A percentile compares a stretch with the other conserved stretches of the same genome.
phyloP scores from a whole-genome alignment of 2,888 invertebrate species.

The Hermodice carunculata region DNA sequence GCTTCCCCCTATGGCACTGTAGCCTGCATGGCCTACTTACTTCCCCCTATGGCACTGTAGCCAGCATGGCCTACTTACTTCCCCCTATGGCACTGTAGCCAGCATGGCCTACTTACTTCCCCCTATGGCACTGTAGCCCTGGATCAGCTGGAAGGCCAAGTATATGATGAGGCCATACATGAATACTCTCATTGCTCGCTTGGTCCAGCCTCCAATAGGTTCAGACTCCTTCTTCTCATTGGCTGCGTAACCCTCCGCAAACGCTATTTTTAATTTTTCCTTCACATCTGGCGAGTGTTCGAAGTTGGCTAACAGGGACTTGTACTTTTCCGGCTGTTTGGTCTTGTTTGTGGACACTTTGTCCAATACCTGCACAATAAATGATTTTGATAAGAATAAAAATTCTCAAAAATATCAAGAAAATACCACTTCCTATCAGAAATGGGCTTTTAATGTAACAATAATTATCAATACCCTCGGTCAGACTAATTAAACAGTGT shows the following conservation, averaged over 20 bases:
- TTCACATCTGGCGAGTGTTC: conserved; percentile 14
- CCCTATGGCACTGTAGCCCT: conserved; percentile 47
- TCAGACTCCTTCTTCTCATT: conserved; percentile 37
- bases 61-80: too few species aligned
- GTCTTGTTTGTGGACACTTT: not conserved
- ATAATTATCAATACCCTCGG: too few species aligned
- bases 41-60: too few species aligned
- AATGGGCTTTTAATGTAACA: not conserved
- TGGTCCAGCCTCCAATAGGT: conserved; percentile 26
- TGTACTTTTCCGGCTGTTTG: conserved; percentile 25
- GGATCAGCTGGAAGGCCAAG: conserved; percentile 46
- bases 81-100: too few species aligned
- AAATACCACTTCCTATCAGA: not conserved
- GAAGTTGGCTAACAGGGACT: conserved; percentile 25
- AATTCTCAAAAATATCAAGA: too few species aligned
- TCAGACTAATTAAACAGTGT: too few species aligned
- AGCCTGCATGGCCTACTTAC: too few species aligned
- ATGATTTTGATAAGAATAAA: not conserved
- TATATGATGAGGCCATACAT: conserved; percentile 43
- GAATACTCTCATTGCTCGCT: conserved; percentile 36
- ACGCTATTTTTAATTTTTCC: conserved; percentile 44
- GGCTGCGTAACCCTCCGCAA: conserved; percentile 57
- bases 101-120: conserved; percentile 51
- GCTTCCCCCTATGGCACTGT: too few species aligned
- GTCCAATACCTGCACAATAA: conserved; percentile 1